phyloP scores from a whole-genome alignment of 2,888 invertebrate species.

The Drosophila incognita region DNA sequence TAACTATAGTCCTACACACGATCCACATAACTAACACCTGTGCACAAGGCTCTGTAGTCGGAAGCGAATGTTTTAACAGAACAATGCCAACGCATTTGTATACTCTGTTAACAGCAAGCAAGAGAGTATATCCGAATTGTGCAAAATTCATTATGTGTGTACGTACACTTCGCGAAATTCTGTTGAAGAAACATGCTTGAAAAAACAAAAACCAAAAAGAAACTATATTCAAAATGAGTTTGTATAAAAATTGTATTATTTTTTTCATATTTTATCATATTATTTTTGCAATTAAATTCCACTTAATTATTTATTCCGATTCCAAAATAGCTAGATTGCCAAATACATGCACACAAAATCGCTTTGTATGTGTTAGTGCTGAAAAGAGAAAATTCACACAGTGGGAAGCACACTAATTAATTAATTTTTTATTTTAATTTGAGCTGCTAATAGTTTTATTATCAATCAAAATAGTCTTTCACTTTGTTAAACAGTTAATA shows the following conservation, averaged over 20 bases:
- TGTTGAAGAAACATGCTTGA: background rate
- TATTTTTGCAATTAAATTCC: background rate
- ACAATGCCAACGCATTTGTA: conserved; percentile 18
- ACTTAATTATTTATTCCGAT: background rate
- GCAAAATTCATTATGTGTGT: background rate
- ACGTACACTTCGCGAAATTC: background rate
- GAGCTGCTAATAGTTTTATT: background rate
- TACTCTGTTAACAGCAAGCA: background rate
- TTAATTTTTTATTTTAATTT: background rate
- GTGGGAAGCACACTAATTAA: background rate
- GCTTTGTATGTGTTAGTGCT: too few species aligned
- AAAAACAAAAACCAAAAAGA: background rate
- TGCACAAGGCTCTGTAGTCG: conserved; percentile 22
- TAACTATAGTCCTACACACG: conserved; percentile 7
- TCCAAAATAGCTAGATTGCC: background rate
- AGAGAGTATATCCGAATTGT: background rate
- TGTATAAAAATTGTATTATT: background rate
- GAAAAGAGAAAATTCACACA: background rate
- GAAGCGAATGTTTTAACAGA: conserved; percentile 52
- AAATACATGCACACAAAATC: background rate
- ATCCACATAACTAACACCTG: conserved; percentile 35
- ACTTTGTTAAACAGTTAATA: background rate
- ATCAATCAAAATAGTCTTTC: background rate
- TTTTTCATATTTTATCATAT: background rate
- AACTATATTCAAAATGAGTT: background rate